Evolutionary conservation across 2,797 vertebrate species (phyloP), one percentile per base, ranked within the genome.

Genomic region (Pteropus rufus): DNA sequence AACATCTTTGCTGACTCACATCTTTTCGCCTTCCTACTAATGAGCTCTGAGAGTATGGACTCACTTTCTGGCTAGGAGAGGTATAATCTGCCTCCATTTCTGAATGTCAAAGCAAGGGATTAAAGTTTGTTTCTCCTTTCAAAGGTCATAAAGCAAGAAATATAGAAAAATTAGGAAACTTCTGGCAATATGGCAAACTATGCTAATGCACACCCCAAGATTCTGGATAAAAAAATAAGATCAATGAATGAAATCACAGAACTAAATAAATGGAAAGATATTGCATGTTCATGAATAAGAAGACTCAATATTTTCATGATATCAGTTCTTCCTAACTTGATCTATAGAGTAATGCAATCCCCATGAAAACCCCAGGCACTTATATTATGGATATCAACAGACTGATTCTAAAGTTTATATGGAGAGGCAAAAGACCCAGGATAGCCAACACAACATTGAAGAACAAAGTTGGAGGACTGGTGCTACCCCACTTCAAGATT

Each of bases 121-220:
- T 52, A 62, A 4, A 91, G 4, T 24, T 77, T 39, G 46, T 29
- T 81, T 91, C 56, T 85, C 44, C 24, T 73, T 24, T 62, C 49
- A 10, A 81, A 82, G 9, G 11, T 69, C 39, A 81, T 49, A 85
- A 94, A 93, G 39, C 54, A 92, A 88, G 23, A 95, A 80, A 88
- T 75, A 31, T 1, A 70, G 8, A 54, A 92, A 82, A 76, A 54
- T 2, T 72, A 34, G 39, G 36, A 14, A 90, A 72, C 6, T 29
- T 60, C 46, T 70, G 34, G 26, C 39, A 92, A 31, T 2, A 5
- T 69, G n/a, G 26, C 21, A 90, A n/a, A 90, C 1, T 26, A 4
- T 83, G 9, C 2, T 60, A 65, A 93, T 44, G 31, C 4, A 84
- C 10, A 46, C 2, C 0, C 0, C 21, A n/a, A 75, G 52, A 81